These are phyloP conservation scores for Epizoanthus illoricatus DNA, from an alignment of 92 coral and sea anemone genomes.

Conservation along the genomic window DNA sequence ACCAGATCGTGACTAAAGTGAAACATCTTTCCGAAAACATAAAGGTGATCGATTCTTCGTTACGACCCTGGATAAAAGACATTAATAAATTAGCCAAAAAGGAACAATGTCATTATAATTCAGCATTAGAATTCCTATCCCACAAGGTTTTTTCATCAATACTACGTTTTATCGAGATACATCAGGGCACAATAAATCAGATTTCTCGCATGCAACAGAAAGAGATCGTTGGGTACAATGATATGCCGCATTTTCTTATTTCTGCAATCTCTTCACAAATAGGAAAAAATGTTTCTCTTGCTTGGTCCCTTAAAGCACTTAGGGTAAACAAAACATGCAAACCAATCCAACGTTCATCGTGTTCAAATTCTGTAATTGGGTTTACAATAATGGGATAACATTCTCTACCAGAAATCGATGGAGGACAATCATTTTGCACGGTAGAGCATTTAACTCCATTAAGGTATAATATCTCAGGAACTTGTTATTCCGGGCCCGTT, in stretches of 20 bases:
- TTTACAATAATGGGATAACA: conserved; percentile 33
- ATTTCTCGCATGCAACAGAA: neutral
- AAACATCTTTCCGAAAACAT: neutral
- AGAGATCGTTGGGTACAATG: conserved; percentile 19
- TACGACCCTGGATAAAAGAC: neutral
- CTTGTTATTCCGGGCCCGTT: conserved; percentile 43
- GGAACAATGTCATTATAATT: conserved; percentile 28
- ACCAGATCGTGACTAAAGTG: conserved; percentile 34
- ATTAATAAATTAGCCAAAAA: conserved; percentile 22
- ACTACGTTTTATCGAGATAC: conserved; percentile 38
- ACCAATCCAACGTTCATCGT: neutral
- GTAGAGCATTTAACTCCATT: conserved; percentile 33
- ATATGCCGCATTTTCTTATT: conserved; percentile 41
- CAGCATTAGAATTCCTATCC: conserved; percentile 29
- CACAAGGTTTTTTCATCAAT: conserved; percentile 36
- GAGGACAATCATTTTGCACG: conserved; percentile 22
- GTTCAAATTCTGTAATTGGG: conserved; percentile 40
- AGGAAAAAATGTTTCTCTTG: neutral
- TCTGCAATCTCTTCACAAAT: conserved; percentile 6
- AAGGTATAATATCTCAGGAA: conserved; percentile 8
- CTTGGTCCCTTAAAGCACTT: conserved; percentile 18
- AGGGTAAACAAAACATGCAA: conserved; percentile 29
- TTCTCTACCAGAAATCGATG: conserved; percentile 25
- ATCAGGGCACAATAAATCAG: conserved; percentile 48
- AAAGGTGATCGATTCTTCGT: conserved; percentile 10